Conservation (phyloP, 2,888 invertebrate species). For the Heterodera filipjevi region DNA sequence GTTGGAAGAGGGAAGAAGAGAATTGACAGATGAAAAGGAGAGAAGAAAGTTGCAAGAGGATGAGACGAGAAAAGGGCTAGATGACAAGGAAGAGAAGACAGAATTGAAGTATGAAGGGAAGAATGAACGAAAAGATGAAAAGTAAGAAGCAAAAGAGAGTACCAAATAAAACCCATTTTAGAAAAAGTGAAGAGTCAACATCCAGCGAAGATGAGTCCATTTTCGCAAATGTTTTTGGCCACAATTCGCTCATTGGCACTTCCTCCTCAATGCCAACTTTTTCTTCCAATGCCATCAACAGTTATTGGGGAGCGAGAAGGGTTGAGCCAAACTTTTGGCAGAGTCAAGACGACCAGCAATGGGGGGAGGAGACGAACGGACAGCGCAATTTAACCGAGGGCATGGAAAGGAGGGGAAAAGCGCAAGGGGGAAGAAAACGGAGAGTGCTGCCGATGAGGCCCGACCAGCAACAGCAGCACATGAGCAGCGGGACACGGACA, state of each 20-base stretch:
- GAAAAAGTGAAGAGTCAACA: background rate
- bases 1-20: background rate
- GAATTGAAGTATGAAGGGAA: background rate
- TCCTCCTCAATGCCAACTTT: constrained; percentile 38
- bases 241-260: constrained; percentile 26
- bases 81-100: background rate
- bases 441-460: background rate
- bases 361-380: background rate
- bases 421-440: background rate
- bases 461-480: background rate
- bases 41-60: background rate
- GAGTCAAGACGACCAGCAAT: background rate
- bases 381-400: constrained; percentile 14
- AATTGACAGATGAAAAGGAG: background rate
- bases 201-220: background rate
- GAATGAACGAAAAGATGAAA: too few species aligned
- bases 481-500: background rate
- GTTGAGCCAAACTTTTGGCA: constrained; percentile 5
- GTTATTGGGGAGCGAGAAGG: background rate
- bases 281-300: constrained; percentile 9
- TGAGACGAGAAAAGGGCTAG: background rate
- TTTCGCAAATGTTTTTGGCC: background rate
- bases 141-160: too few species aligned
- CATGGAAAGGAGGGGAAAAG: background rate
- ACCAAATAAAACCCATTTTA: background rate